A percentile compares a stretch with the other conserved stretches of the same genome.
Evolutionary conservation across 2,888 invertebrate species (phyloP).

Genomic region (Galerucella pusilla): DNA sequence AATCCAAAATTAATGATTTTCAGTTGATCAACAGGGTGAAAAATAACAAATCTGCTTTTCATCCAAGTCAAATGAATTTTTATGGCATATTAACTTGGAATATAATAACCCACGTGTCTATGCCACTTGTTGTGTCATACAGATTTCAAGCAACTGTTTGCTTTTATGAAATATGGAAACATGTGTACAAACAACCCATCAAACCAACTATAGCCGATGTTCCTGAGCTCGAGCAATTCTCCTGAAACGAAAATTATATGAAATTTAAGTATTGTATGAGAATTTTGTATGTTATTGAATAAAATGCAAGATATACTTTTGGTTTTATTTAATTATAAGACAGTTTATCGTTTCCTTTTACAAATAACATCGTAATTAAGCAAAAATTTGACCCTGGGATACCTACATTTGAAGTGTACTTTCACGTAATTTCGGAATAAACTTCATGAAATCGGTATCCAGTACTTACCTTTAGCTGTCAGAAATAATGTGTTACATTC

Average conservation of each 20-base stretch:
- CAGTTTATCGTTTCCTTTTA: too few species aligned
- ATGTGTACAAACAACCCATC: constrained; percentile 74
- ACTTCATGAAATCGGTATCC: too few species aligned
- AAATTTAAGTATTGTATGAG: neutral
- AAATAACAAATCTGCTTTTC: constrained; percentile 81
- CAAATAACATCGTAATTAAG: neutral
- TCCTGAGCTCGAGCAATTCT: neutral
- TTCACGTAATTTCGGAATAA: too few species aligned
- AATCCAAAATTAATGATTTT: neutral
- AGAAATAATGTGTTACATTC: too few species aligned
- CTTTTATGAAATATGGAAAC: constrained; percentile 91
- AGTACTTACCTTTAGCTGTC: too few species aligned
- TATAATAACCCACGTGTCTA: constrained; percentile 86
- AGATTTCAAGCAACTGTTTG: constrained; percentile 90
- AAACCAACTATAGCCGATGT: constrained; percentile 4
- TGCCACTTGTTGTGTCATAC: constrained; percentile 88
- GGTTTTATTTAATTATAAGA: neutral
- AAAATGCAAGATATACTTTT: neutral
- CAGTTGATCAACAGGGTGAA: constrained; percentile 79
- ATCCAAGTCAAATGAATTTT: constrained; percentile 83
- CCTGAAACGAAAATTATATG: neutral
- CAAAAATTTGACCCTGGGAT: too few species aligned
- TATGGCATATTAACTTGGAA: constrained; percentile 90
- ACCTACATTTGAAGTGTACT: too few species aligned
- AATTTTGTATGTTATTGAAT: neutral